A percentile compares a stretch with the other conserved stretches of the same genome.
Conservation (phyloP, 1,140 invertebrate genomes). For the Ladona fulva region DNA sequence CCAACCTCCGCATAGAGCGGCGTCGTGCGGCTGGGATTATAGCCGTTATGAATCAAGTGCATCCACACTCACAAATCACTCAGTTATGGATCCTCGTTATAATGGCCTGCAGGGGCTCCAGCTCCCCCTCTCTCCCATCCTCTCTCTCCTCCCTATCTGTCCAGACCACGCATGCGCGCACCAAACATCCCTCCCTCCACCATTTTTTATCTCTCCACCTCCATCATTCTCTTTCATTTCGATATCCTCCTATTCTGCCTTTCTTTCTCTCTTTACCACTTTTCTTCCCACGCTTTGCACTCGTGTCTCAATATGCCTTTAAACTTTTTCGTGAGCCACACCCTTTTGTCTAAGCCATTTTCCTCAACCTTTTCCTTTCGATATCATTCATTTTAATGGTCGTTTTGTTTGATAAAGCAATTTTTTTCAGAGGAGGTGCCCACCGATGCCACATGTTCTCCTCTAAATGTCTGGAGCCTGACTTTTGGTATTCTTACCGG, state of each 20-base stretch:
- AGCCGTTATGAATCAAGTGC: slow-evolving; percentile 4
- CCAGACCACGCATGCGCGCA: not conserved
- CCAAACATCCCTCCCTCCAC: not conserved
- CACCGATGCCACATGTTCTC: too few relatives aligned
- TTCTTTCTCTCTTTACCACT: not conserved
- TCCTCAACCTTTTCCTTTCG: not conserved
- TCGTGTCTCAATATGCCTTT: not conserved
- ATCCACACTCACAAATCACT: slow-evolving; percentile 4
- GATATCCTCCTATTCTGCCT: not conserved
- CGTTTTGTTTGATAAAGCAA: too few relatives aligned
- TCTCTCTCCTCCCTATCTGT: not conserved
- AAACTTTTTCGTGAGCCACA: not conserved
- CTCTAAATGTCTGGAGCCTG: too few relatives aligned
- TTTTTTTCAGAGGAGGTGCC: too few relatives aligned
- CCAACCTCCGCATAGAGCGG: not conserved
- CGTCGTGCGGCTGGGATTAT: slow-evolving; percentile 6
- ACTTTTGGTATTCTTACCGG: too few relatives aligned
- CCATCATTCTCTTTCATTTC: not conserved
- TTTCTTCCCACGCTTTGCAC: not conserved
- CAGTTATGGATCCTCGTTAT: slow-evolving; percentile 9
- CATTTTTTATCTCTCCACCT: not conserved
- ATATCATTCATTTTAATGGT: too few relatives aligned
- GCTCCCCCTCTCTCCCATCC: not conserved
- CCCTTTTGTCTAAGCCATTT: not conserved
- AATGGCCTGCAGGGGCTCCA: not conserved